Evolutionary conservation across 2,797 vertebrate species (phyloP), one percentile per base, ranked within the genome.

Genomic region (Lithobates sylvaticus): DNA sequence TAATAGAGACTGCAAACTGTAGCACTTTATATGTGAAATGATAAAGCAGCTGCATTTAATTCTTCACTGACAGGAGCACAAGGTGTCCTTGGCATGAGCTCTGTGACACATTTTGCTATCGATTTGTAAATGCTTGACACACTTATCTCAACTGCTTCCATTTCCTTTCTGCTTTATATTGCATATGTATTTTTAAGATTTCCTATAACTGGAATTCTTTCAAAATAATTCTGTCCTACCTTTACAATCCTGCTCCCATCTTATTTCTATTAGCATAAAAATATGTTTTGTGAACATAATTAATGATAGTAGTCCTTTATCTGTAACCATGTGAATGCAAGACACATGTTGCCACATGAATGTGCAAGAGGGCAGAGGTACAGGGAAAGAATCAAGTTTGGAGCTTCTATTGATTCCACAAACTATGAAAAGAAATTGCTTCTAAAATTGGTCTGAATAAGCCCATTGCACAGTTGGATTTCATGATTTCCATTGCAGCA

Each of bases 41-140:
- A 77, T 84, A 71, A 84, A 84, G 47, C 67, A 78, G 83, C 83
- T 61, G 83, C 42, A 84, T 69, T 71, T 84, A 78, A 84, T 84
- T 77, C 54, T 84, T 84, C 75, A 78, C 47, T 71, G 75, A 84
- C 83, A 84, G n/a, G 67, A 84, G 83, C 67, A 84, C 75, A 84
- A 84, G 76, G 83, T 84, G 83, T 77, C 83, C 83, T 84, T 84
- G 83, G 83, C 83, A 84, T 78, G 75, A 84, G 83, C 75, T 78
- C 67, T 84, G 36, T 84, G 76, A 84, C 76, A 84, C 67, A 84
- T 84, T 84, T 78, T 78, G 75, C 83, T 84, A 84, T 84, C 39
- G 76, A 84, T 84, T 84, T 84, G 75, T 70, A 78, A 78, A 67
- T 72, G 74, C 65, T 84, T 84, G 83, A 84, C 82, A 84, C 82